Evolutionary conservation across 2,888 invertebrate genomes (phyloP).

Genomic region (Amaurobius ferox): DNA sequence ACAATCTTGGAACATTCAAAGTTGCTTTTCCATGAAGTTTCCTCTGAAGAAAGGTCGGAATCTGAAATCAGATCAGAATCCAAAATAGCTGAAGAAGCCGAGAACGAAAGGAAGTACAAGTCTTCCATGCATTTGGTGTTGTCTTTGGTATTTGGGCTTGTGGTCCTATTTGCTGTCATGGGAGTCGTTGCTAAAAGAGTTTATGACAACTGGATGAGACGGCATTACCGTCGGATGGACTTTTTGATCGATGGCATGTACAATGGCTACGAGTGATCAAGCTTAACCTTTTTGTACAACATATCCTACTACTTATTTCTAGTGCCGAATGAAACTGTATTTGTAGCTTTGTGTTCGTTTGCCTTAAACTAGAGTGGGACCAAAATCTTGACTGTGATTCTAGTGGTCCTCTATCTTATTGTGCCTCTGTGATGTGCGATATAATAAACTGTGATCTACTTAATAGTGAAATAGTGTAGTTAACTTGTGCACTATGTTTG

Average conservation of each 20-base stretch:
- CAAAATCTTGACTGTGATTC: background rate
- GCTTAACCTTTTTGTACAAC: background rate
- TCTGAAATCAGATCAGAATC: background rate
- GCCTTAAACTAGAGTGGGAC: constrained; percentile 14
- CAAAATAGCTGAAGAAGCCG: background rate
- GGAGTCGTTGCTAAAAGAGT: constrained; percentile 83
- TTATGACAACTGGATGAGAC: constrained; percentile 89
- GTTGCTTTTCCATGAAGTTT: background rate
- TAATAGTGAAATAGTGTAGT: background rate
- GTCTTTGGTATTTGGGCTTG: constrained; percentile 81
- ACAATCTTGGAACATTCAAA: background rate
- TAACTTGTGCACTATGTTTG: background rate
- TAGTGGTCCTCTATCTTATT: background rate
- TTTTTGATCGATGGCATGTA: constrained; percentile 93
- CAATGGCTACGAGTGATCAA: constrained; percentile 36
- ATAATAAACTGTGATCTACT: background rate
- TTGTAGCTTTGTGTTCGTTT: background rate
- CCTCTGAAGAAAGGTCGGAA: background rate
- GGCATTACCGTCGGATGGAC: constrained; percentile 92
- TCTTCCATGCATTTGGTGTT: constrained; percentile 83
- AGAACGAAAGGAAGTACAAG: constrained; percentile 55
- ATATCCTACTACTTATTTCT: background rate
- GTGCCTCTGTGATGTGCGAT: constrained; percentile 11
- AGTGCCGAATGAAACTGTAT: background rate
- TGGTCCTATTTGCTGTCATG: constrained; percentile 71